A percentile compares a stretch with the other conserved stretches of the same genome.
Conservation (phyloP, 2,888 invertebrate genomes). For the Papilio protenor region DNA sequence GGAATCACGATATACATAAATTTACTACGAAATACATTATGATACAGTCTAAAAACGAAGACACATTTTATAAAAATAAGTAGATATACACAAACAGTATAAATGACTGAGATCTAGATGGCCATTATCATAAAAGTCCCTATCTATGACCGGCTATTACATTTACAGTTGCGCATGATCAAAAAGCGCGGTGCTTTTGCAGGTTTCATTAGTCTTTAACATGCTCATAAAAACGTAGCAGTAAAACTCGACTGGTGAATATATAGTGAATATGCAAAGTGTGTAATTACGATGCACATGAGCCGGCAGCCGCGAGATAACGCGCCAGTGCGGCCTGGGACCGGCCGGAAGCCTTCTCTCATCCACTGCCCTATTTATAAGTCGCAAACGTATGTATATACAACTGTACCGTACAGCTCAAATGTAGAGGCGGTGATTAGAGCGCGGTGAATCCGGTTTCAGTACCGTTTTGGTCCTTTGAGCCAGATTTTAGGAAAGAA, state of each 20-base stretch:
- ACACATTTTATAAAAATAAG: background rate
- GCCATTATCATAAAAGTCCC: slow-evolving; percentile 1
- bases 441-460: slow-evolving; percentile 32
- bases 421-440: slow-evolving; percentile 35
- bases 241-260: slow-evolving; percentile 29
- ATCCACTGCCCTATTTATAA: slow-evolving; percentile 74
- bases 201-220: slow-evolving; percentile 33
- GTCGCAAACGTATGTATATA: slow-evolving; percentile 48
- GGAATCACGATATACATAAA: background rate
- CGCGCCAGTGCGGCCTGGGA: slow-evolving; percentile 61
- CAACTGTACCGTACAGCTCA: slow-evolving; percentile 47
- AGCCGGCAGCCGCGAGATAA: slow-evolving; percentile 53
- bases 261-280: slow-evolving; percentile 28
- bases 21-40: background rate
- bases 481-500: slow-evolving; percentile 29
- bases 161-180: slow-evolving; percentile 21
- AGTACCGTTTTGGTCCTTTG: slow-evolving; percentile 46
- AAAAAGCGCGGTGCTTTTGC: slow-evolving; percentile 25
- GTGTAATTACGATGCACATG: slow-evolving; percentile 42
- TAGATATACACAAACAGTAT: background rate
- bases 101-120: background rate
- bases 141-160: background rate
- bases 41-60: background rate
- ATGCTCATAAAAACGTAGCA: slow-evolving; percentile 26
- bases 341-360: slow-evolving; percentile 70